Evolutionary conservation across 2,888 invertebrate genomes (phyloP).

Genomic region (Sinotaia quadrata): DNA sequence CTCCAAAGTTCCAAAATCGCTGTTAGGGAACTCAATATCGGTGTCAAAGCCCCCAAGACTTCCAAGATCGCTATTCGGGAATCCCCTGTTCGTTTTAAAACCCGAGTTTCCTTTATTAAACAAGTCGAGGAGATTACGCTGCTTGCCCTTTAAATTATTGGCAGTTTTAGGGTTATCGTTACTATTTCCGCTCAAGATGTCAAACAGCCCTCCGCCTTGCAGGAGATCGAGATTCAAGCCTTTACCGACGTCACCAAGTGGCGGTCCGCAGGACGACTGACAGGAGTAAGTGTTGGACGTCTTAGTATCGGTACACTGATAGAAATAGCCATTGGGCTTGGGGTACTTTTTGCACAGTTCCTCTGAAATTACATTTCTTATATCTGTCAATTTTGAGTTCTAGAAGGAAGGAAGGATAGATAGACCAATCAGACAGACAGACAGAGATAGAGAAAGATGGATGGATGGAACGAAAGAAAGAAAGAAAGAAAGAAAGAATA

Average conservation of each 20-base stretch:
- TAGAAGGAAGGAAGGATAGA: background rate
- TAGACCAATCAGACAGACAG: background rate
- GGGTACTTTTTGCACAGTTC: conserved; percentile 25
- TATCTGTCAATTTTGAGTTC: background rate
- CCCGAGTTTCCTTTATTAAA: background rate
- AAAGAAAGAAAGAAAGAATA: background rate
- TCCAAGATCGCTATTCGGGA: no score
- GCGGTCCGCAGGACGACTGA: conserved; percentile 29
- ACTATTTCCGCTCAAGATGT: conserved; percentile 11
- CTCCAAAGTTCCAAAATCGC: no score
- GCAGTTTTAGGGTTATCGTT: background rate
- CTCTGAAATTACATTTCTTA: conserved; percentile 7
- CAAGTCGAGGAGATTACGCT: background rate
- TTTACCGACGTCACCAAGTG: conserved; percentile 27
- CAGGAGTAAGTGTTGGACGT: conserved; percentile 28
- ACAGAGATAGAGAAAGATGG: conserved; percentile 2
- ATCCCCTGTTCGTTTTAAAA: no score
- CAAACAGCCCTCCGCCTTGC: conserved; percentile 20
- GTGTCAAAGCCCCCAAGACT: no score
- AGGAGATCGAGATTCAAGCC: conserved; percentile 27
- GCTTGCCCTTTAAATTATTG: background rate
- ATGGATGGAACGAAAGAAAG: background rate
- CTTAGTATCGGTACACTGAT: conserved; percentile 21
- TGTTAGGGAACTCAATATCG: no score
- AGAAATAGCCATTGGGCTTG: conserved; percentile 26